phyloP scores from a whole-genome alignment of 1,140 invertebrate species.

The Eupristina koningsbergeri region DNA sequence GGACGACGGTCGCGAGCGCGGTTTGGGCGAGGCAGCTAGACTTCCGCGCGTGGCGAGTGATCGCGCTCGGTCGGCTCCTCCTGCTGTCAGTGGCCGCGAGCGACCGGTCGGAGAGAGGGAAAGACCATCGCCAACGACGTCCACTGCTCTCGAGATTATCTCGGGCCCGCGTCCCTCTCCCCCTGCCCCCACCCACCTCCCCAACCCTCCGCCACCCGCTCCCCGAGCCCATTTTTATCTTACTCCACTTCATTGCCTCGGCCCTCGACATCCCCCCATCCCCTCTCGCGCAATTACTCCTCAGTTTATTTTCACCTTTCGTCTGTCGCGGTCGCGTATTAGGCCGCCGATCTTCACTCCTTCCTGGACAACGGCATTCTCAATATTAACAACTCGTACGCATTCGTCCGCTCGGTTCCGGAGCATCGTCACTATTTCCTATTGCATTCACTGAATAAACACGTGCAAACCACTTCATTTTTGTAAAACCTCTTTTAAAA shows the following conservation, averaged over 20 bases:
- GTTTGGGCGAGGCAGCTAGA: conserved; percentile 15
- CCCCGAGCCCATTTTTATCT: not conserved
- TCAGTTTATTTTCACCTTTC: no score
- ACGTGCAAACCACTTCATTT: no score
- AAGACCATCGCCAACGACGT: conserved; percentile 1
- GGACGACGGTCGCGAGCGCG: not conserved
- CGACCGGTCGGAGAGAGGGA: conserved; percentile 15
- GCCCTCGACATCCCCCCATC: not conserved
- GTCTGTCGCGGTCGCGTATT: no score
- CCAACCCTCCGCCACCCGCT: no score
- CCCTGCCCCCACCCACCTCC: no score
- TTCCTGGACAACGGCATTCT: no score
- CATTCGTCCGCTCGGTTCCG: no score
- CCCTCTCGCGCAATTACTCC: not conserved
- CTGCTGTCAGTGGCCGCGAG: conserved; percentile 31
- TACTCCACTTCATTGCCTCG: not conserved
- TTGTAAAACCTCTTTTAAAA: no score
- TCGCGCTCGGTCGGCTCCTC: not conserved
- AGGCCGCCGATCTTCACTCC: no score
- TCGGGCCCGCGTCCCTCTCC: not conserved
- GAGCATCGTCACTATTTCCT: no score
- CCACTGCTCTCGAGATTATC: conserved; percentile 13
- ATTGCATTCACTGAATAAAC: no score
- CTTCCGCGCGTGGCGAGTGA: not conserved
- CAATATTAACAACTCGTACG: no score